These are phyloP conservation scores for Cheilinus undulatus DNA, from an alignment of 2,113 vertebrate genomes.

Conservation along the genomic window DNA sequence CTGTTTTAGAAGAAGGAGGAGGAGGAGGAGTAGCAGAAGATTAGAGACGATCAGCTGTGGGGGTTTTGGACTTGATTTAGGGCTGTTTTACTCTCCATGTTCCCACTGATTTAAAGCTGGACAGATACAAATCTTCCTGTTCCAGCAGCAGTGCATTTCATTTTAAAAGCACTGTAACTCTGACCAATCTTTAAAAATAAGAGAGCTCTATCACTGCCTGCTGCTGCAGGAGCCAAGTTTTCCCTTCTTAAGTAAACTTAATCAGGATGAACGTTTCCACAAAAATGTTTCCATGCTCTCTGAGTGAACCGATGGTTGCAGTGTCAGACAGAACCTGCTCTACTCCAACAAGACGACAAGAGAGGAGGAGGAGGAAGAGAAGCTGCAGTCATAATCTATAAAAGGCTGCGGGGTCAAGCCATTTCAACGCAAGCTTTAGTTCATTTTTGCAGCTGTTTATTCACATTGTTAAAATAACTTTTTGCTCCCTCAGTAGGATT, in stretches of 20 bases:
- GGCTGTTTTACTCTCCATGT: neutral
- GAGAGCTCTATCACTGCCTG: neutral
- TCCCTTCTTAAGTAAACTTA: neutral
- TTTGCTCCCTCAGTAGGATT: too few species aligned
- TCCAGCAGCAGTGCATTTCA: neutral
- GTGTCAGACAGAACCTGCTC: conserved; percentile 14
- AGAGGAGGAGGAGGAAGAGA: neutral
- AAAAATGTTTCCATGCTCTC: conserved; percentile 32
- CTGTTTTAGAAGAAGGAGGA: too few species aligned
- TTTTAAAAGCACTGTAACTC: too few species aligned
- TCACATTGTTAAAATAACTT: too few species aligned
- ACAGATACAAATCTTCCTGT: neutral
- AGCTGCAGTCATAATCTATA: too few species aligned
- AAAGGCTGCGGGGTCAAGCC: too few species aligned
- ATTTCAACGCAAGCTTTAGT: too few species aligned
- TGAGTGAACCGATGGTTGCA: conserved; percentile 8
- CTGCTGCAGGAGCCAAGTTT: conserved; percentile 9
- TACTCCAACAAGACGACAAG: neutral
- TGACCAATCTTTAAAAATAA: conserved; percentile 4
- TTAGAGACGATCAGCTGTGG: too few species aligned
- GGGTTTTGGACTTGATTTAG: too few species aligned
- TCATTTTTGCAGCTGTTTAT: too few species aligned
- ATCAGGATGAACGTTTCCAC: conserved; percentile 23
- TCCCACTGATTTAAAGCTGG: neutral
- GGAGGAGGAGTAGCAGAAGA: neutral